Evolutionary conservation across 2,797 vertebrate species (phyloP).

Genomic region (Cebuella pygmaea): DNA sequence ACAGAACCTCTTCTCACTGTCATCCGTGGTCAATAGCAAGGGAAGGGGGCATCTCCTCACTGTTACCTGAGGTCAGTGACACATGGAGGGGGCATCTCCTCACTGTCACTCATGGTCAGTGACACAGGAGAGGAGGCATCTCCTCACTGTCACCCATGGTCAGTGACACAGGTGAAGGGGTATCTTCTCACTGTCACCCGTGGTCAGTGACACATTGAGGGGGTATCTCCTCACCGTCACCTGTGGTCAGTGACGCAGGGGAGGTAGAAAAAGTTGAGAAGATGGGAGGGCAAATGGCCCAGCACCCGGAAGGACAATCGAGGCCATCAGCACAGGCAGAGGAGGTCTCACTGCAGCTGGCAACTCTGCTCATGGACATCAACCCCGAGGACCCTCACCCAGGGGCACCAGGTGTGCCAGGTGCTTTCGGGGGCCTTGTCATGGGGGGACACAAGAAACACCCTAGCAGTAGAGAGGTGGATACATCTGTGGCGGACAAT

Average conservation of each 20-base stretch:
- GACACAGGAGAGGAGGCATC: not conserved
- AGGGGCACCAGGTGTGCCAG: accelerated
- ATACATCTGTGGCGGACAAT: accelerated
- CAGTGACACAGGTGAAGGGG: not conserved
- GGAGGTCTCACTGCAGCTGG: accelerated
- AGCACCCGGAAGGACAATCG: accelerated
- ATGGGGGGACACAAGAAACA: accelerated
- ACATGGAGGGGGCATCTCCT: too few relatives aligned
- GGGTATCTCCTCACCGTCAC: not conserved
- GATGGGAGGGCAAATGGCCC: not conserved
- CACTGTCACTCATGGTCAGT: not conserved
- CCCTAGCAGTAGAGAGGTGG: accelerated
- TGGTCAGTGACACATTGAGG: too few relatives aligned
- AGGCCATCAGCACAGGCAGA: accelerated
- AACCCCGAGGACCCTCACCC: accelerated
- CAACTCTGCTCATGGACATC: accelerated
- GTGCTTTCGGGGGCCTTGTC: accelerated
- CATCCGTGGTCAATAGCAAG: not conserved
- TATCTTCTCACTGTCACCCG: accelerated
- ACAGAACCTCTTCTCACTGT: not conserved
- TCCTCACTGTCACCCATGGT: not conserved
- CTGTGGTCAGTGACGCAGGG: not conserved
- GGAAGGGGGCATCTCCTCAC: not conserved
- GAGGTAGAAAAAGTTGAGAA: not conserved
- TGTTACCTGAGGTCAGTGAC: not conserved